Percentiles rank a stretch among this genome's conserved stretches.
These are phyloP conservation scores for Antheraea mylitta DNA, from an alignment of 1,140 invertebrate genomes.

Conservation along the genomic window DNA sequence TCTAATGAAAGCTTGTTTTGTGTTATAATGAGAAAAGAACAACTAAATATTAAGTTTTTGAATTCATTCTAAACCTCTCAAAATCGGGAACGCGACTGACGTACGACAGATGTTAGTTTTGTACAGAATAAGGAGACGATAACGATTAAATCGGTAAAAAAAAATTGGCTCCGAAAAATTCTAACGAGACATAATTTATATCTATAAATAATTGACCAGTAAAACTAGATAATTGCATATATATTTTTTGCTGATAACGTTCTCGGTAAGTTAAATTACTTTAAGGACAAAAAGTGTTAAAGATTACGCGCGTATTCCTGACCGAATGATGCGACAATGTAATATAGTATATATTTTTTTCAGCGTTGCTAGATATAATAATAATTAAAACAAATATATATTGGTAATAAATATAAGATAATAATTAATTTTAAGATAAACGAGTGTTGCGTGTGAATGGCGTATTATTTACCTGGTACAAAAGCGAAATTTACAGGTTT, in stretches of 20 bases:
- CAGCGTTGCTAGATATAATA: constrained; percentile 35
- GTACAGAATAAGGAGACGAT: background rate
- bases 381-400: constrained; percentile 25
- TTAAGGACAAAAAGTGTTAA: constrained; percentile 15
- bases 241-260: too few species aligned
- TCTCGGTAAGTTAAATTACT: background rate
- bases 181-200: background rate
- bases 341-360: constrained; percentile 15
- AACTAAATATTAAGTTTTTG: too few species aligned
- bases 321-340: background rate
- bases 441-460: constrained; percentile 22
- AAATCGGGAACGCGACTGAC: too few species aligned
- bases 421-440: constrained; percentile 17
- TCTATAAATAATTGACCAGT: constrained; percentile 1
- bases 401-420: constrained; percentile 12
- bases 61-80: too few species aligned
- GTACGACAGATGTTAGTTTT: too few species aligned
- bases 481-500: background rate
- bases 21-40: too few species aligned
- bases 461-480: constrained; percentile 29
- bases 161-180: background rate
- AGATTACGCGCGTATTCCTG: constrained; percentile 8
- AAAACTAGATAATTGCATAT: too few species aligned
- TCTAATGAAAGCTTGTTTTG: too few species aligned
- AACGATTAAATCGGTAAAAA: background rate